phyloP scores from a whole-genome alignment of 2,113 vertebrate species.

The Micromys minutus region DNA sequence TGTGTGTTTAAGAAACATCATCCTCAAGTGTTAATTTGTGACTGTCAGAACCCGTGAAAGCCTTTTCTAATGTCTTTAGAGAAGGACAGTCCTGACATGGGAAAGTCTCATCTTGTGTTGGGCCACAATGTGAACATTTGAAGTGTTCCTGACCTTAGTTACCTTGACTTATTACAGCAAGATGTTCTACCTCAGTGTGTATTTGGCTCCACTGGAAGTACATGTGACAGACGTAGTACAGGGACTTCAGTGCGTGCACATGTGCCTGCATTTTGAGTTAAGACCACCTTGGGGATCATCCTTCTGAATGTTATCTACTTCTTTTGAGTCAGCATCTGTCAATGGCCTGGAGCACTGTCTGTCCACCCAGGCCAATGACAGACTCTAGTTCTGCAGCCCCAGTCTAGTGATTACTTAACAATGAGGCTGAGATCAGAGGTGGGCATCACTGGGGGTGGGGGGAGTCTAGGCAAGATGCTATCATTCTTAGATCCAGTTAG shows the following conservation, averaged over 20 bases:
- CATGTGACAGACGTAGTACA: background rate
- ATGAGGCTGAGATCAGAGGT: background rate
- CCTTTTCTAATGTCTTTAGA: background rate
- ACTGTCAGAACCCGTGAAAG: background rate
- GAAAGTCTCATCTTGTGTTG: background rate
- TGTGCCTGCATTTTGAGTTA: background rate
- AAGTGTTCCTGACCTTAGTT: conserved; percentile 1
- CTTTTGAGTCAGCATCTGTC: background rate
- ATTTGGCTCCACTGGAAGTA: background rate
- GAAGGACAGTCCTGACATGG: background rate
- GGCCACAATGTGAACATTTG: background rate
- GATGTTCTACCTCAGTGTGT: background rate
- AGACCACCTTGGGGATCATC: background rate
- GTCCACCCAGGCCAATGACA: background rate
- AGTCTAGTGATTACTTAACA: background rate
- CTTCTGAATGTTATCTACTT: background rate
- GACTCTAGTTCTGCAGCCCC: background rate
- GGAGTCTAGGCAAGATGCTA: background rate
- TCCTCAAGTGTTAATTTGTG: background rate
- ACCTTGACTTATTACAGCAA: background rate
- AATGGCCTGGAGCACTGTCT: background rate
- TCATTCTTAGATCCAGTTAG: background rate
- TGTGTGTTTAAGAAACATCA: background rate
- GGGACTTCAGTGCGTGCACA: background rate
- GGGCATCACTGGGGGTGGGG: background rate